Evolutionary conservation across 2,797 vertebrate species (phyloP), one percentile per base, ranked within the genome.

Genomic region (Sebastes nivosus): DNA sequence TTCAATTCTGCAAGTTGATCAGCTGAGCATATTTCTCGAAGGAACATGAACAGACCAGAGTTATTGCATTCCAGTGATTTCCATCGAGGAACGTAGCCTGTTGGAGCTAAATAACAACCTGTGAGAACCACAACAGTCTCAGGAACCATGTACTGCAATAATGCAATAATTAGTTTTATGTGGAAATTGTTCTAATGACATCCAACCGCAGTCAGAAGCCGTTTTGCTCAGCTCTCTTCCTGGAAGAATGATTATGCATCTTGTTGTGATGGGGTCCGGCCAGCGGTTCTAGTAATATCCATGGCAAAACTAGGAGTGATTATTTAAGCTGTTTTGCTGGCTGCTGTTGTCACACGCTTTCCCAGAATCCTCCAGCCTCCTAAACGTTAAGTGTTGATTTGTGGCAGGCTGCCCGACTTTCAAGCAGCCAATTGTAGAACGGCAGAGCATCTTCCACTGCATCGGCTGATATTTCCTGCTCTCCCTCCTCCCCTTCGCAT

Each of bases 311-410:
- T 71, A 79, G 54, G 67, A 83, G 75, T 58, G 72, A 84, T 82
- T 72, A 84, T 89, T 78, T 66, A 72, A 86, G 75, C 72, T 85
- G 80, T 82, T 88, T 60, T 85, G 75, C 79, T 67, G 67, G 34
- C 65, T 84, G 87, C 70, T 82, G 74, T 66, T 87, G 83, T 93
- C 84, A 93, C 79, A 85, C 16, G 4, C 67, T 90, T 95, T 95
- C 93, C 93, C 90, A 90, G 94, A 93, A 95, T 81, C 67, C 75
- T 10, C 72, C 86, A 71, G 67, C 87, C 70, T 88, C 65, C 77
- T 75, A 11, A 92, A 84, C 70, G 58, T 83, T 86, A 88, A 93
- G 89, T 88, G 91, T 87, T 82, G 87, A 86, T 88, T 87, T 84
- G 89, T 81, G 85, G 86, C 85, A 55, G 36, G 13, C 84, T 76